phyloP scores from a whole-genome alignment of 2,113 vertebrate genomes.

The Etia nguti region DNA sequence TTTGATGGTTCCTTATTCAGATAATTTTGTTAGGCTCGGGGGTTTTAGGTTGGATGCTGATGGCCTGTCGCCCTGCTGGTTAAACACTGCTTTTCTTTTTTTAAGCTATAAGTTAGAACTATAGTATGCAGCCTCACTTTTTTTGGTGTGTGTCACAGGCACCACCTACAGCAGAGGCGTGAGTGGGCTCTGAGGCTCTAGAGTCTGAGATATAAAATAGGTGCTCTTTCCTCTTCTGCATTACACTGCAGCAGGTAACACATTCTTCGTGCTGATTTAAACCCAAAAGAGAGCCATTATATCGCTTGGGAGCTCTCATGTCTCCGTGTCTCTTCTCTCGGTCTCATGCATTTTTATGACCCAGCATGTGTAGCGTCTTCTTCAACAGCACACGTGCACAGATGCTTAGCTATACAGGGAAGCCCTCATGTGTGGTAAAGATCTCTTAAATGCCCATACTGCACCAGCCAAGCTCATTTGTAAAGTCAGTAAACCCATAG shows the following conservation, averaged over 20 bases:
- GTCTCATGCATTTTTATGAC: slow-evolving; percentile 6
- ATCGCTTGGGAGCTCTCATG: slow-evolving; percentile 23
- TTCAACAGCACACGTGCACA: background rate
- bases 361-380: slow-evolving; percentile 15
- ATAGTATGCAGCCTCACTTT: slow-evolving; percentile 19
- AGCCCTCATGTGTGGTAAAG: slow-evolving; percentile 9
- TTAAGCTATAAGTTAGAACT: background rate
- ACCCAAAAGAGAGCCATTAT: slow-evolving; percentile 7
- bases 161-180: slow-evolving; percentile 42
- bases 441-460: background rate
- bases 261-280: slow-evolving; percentile 9
- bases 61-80: background rate
- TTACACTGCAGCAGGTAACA: slow-evolving; percentile 32
- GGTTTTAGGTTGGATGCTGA: background rate
- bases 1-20: background rate
- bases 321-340: background rate
- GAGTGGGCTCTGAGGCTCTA: slow-evolving; percentile 16
- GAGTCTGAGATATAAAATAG: slow-evolving; percentile 15
- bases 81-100: background rate
- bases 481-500: slow-evolving; percentile 2
- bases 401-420: slow-evolving; percentile 1
- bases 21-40: background rate
- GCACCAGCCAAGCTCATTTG: background rate
- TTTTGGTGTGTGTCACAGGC: slow-evolving; percentile 33
- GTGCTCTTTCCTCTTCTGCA: slow-evolving; percentile 1